Conservation (phyloP, 2,888 invertebrate genomes). For the Dyspetes luteomarginatus region DNA sequence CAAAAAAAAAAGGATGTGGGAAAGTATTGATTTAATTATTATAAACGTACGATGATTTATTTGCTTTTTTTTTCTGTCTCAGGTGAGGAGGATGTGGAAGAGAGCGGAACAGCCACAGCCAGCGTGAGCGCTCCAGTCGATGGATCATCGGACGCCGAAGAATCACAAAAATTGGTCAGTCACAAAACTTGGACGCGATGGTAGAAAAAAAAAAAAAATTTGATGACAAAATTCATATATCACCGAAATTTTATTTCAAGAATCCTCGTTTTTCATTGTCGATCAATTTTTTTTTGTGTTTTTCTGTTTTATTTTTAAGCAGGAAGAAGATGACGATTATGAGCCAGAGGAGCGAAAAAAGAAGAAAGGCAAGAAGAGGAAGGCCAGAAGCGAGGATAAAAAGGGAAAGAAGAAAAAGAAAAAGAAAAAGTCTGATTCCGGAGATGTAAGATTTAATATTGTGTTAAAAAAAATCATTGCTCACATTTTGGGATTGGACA, state of each 20-base stretch:
- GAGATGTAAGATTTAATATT: constrained; percentile 88
- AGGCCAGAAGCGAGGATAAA: constrained; percentile 94
- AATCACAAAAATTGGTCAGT: constrained; percentile 82
- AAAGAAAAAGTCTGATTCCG: constrained; percentile 96
- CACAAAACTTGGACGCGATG: constrained; percentile 26
- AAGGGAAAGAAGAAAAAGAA: constrained; percentile 97
- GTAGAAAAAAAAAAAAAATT: too few relatives aligned
- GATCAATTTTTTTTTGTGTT: constrained; percentile 10
- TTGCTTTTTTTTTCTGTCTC: constrained; percentile 41
- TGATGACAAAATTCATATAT: too few relatives aligned
- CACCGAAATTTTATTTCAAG: too few relatives aligned
- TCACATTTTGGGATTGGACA: neutral
- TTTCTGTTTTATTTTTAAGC: constrained; percentile 28
- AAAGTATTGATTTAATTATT: constrained; percentile 3
- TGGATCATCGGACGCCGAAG: constrained; percentile 91
- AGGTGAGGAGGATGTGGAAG: constrained; percentile 90
- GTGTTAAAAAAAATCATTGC: constrained; percentile 15
- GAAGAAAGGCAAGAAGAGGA: constrained; percentile 97
- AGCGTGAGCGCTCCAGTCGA: constrained; percentile 85
- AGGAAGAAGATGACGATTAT: constrained; percentile 94
- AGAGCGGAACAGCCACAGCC: constrained; percentile 84
- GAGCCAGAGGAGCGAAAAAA: constrained; percentile 94
- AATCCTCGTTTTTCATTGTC: too few relatives aligned
- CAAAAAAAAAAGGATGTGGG: too few relatives aligned
- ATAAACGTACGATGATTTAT: constrained; percentile 42